phyloP scores from a whole-genome alignment of 2,797 vertebrate species.

The Lepus townsendii region DNA sequence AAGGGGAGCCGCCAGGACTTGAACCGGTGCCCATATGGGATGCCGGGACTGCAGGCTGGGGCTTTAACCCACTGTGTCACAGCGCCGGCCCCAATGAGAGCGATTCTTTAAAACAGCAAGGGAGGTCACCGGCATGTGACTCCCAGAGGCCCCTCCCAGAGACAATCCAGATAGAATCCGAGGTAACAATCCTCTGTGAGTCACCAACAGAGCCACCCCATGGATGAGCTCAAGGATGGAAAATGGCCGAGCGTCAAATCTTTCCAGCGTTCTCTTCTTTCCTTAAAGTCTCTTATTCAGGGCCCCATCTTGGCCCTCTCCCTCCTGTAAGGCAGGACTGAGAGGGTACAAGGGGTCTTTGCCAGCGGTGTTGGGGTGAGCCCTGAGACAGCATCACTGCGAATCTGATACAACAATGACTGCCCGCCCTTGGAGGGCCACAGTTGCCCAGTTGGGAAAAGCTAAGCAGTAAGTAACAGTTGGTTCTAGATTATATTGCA shows the following conservation, averaged over 20 bases:
- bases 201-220: neutral
- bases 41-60: too few species aligned
- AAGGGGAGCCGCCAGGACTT: too few species aligned
- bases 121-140: neutral
- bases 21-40: too few species aligned
- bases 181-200: constrained; percentile 51
- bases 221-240: constrained; percentile 12
- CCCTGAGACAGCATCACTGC: constrained; percentile 17
- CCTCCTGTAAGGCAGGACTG: constrained; percentile 18
- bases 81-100: neutral
- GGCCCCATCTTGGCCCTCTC: neutral
- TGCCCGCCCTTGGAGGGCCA: neutral
- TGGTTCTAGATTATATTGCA: neutral
- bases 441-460: constrained; percentile 45
- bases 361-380: neutral
- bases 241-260: neutral
- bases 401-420: constrained; percentile 49
- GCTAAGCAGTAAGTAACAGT: neutral
- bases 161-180: neutral
- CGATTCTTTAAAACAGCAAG: neutral
- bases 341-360: neutral
- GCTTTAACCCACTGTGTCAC: too few species aligned
- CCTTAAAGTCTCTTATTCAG: neutral
- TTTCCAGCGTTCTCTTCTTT: neutral
- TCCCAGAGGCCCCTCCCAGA: neutral